These are phyloP conservation scores for Scrobipalpa costella DNA, from an alignment of 2,888 invertebrate species.

Conservation along the genomic window DNA sequence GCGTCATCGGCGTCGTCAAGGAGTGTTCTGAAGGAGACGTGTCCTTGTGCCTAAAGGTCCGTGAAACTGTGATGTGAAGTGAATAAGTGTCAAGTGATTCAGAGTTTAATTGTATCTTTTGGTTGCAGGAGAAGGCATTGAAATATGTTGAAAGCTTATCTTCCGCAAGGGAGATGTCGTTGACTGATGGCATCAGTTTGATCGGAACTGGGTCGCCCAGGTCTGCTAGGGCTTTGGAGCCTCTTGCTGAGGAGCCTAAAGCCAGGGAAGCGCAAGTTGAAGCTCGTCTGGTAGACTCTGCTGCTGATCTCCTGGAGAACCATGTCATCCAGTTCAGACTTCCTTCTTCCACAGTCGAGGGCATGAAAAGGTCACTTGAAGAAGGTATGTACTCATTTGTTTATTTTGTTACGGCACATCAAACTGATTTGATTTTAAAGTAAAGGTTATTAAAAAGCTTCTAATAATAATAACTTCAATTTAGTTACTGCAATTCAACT, in stretches of 20 bases:
- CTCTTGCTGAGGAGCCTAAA: conserved; percentile 86
- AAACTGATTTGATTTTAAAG: too few relatives aligned
- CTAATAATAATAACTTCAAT: too few relatives aligned
- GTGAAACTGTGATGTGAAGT: conserved; percentile 33
- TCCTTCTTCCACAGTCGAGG: conserved; percentile 86
- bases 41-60: conserved; percentile 87
- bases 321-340: conserved; percentile 91
- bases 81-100: conserved; percentile 42
- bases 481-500: too few relatives aligned
- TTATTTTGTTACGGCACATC: neutral
- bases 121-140: conserved; percentile 86
- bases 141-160: conserved; percentile 83
- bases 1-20: conserved; percentile 84
- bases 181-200: conserved; percentile 83
- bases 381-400: conserved; percentile 83
- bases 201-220: conserved; percentile 77
- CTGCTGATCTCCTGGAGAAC: conserved; percentile 88
- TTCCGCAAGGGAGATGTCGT: conserved; percentile 78
- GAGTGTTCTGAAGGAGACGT: conserved; percentile 86
- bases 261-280: conserved; percentile 88
- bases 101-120: conserved; percentile 58
- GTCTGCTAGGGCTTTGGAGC: conserved; percentile 82
- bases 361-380: conserved; percentile 89
- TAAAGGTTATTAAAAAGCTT: too few relatives aligned
- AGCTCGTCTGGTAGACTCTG: conserved; percentile 86